These are phyloP conservation scores for Orchesella cincta DNA, from an alignment of 1,140 invertebrate species.

Conservation along the genomic window DNA sequence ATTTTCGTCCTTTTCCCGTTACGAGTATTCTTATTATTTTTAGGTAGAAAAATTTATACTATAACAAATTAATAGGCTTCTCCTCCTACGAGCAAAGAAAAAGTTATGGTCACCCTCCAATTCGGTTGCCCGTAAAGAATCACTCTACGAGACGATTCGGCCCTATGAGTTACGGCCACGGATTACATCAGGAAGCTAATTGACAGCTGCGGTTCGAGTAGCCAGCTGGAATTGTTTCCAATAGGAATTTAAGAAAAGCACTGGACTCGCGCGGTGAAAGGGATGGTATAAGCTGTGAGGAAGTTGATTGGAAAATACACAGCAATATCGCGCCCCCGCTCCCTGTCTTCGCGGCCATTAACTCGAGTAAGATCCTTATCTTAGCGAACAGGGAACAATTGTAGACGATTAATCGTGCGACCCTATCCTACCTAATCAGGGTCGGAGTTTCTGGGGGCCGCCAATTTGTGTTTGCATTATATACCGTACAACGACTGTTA, in stretches of 20 bases:
- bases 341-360: no score
- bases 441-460: neutral
- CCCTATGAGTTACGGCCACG: conserved; percentile 2
- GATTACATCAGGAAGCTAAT: conserved; percentile 22
- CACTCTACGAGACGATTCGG: conserved; percentile 33
- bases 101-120: neutral
- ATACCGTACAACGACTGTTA: conserved; percentile 7
- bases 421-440: neutral
- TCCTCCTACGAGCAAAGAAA: neutral
- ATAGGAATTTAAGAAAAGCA: conserved; percentile 35
- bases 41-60: neutral
- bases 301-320: neutral
- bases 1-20: conserved; percentile 1
- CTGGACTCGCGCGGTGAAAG: neutral
- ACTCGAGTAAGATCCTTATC: neutral
- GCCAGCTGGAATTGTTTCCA: conserved; percentile 1
- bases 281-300: neutral
- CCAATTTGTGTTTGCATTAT: neutral
- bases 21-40: neutral
- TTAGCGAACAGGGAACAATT: neutral
- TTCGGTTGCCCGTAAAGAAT: conserved; percentile 27
- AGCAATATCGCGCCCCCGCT: neutral
- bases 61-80: neutral
- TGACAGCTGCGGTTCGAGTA: conserved; percentile 1
- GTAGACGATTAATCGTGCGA: neutral